Evolutionary conservation across 2,888 invertebrate genomes (phyloP), one percentile per base, ranked within the genome.

Genomic region (Drosophila subquinaria): DNA sequence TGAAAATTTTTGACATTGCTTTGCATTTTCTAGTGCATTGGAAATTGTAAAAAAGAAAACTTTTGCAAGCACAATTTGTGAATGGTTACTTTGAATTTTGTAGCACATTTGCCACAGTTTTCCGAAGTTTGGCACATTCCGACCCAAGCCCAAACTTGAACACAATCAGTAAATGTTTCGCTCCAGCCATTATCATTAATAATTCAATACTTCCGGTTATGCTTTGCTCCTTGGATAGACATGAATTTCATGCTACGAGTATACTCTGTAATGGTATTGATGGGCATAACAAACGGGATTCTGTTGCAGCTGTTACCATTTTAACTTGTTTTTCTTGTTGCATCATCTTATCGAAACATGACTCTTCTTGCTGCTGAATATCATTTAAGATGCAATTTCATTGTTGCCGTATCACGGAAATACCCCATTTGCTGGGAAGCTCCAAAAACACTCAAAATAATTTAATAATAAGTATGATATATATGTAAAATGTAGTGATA

Each of bases 101-200:
- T 40, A 60, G 40, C 48, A 50, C 20, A 60, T 60, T 60, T 40
- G 15, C 59, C 45, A 57, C 17, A 57, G 17, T 60, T 50, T 40
- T 27, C 27, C 30, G 15, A 59, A 59, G 33, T 48, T 60, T 50
- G 40, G 40, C 40, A 50, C 47, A 59, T 38, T 47, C 23, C 23
- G 43, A 57, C 4, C 43, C 43, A 47, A 47, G 36, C 15, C 43
- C n/a, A 48, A 48, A 48, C 40, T 60, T 15, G 48, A 38, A 38
- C 38, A 59, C 59, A 59, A 59, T 59, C 59, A 48, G 59, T 23
- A 59, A 59, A 59, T 59, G 59, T 48, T 57, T 36, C 59, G 23
- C 59, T 48, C 13, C 36, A 48, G 47, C 47, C 59, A 59, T 59
- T 59, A 59, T 48, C 59, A 59, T 59, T 59, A 59, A 59, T 59